Evolutionary conservation across 2,113 vertebrate genomes (phyloP).

Genomic region (Boulengeromyrus knoepffleri): DNA sequence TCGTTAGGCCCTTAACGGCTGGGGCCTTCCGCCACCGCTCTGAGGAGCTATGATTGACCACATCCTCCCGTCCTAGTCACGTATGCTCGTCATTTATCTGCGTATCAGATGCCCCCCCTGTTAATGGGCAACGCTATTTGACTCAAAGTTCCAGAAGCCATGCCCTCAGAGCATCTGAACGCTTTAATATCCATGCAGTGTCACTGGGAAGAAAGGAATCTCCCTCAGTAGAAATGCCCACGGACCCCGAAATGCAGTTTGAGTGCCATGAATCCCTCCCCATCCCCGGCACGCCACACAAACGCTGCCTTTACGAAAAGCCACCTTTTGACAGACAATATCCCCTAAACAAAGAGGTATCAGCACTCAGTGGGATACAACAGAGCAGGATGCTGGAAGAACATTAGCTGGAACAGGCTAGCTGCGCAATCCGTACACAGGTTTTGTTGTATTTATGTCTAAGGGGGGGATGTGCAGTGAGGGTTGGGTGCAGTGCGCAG

Average conservation of each 20-base stretch:
- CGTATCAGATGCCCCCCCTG: neutral
- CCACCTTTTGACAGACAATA: neutral
- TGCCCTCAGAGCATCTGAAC: neutral
- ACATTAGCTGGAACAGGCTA: neutral
- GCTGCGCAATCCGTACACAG: neutral
- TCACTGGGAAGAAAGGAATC: neutral
- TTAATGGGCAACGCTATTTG: neutral
- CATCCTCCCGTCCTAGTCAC: neutral
- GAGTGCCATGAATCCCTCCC: neutral
- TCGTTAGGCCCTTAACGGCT: conserved; percentile 1
- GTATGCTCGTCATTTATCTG: neutral
- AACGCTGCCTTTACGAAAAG: neutral
- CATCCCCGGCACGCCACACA: neutral
- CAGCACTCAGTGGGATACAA: neutral
- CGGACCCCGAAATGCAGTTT: neutral
- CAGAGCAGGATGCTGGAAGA: neutral
- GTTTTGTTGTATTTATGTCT: neutral
- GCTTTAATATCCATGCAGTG: neutral
- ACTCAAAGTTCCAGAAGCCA: neutral
- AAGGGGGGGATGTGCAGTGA: neutral
- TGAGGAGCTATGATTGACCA: neutral
- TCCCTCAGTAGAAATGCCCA: neutral
- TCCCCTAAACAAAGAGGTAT: conserved; percentile 1
- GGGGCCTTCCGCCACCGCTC: neutral
- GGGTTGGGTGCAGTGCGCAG: neutral